These are phyloP conservation scores for Drosophila yooni DNA, from an alignment of 2,888 invertebrate genomes.

Conservation along the genomic window DNA sequence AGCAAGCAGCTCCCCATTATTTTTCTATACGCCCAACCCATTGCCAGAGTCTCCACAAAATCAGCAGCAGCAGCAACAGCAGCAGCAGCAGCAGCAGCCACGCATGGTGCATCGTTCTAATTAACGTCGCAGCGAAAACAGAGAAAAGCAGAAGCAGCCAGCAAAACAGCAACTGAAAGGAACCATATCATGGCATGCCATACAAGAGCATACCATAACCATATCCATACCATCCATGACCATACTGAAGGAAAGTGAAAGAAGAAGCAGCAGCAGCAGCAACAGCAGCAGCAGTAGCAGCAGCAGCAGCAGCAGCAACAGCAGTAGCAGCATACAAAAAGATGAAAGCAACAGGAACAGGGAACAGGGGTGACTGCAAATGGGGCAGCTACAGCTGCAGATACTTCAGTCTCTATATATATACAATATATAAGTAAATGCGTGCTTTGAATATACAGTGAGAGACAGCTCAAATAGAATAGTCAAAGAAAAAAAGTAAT, in stretches of 20 bases:
- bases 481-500: too few species aligned
- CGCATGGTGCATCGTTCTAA: slow-evolving; percentile 77
- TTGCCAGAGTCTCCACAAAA: slow-evolving; percentile 15
- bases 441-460: slow-evolving; percentile 26
- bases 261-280: slow-evolving; percentile 26
- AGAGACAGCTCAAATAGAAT: too few species aligned
- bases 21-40: slow-evolving; percentile 8
- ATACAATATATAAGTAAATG: slow-evolving; percentile 14
- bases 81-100: slow-evolving; percentile 47
- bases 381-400: slow-evolving; percentile 55
- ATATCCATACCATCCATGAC: slow-evolving; percentile 28
- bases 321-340: slow-evolving; percentile 55
- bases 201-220: slow-evolving; percentile 28
- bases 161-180: slow-evolving; percentile 21
- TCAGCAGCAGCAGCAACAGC: slow-evolving; percentile 14
- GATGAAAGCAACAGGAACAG: slow-evolving; percentile 58
- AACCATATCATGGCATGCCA: slow-evolving; percentile 33
- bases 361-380: slow-evolving; percentile 7
- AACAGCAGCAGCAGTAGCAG: slow-evolving; percentile 21
- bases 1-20: slow-evolving; percentile 1
- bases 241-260: slow-evolving; percentile 40
- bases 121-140: slow-evolving; percentile 69
- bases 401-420: slow-evolving; percentile 35
- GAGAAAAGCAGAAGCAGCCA: slow-evolving; percentile 33
- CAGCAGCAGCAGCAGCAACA: slow-evolving; percentile 42